A percentile compares a stretch with the other conserved stretches of the same genome.
phyloP scores from a whole-genome alignment of 2,113 vertebrate species.

The Bufo gargarizans region DNA sequence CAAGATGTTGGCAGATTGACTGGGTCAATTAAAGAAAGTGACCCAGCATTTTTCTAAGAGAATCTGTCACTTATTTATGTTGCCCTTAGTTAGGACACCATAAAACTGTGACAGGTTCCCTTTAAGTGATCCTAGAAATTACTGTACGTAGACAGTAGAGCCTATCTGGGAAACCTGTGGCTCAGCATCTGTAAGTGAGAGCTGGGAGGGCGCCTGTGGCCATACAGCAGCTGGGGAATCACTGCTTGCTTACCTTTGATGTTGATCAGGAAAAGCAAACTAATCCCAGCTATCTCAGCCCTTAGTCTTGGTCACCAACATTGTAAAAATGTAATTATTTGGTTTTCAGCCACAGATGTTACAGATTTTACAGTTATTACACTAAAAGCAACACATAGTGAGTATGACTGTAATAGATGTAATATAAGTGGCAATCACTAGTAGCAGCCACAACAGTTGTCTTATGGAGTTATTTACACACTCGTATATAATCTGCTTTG shows the following conservation, averaged over 20 bases:
- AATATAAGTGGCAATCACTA: neutral
- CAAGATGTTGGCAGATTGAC: too few species aligned
- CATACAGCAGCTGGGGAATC: neutral
- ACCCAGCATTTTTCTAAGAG: too few species aligned
- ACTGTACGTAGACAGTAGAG: neutral
- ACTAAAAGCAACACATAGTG: neutral
- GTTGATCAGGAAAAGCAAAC: slow-evolving; percentile 7
- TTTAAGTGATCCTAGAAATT: too few species aligned
- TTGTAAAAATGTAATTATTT: neutral
- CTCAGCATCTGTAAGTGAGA: neutral
- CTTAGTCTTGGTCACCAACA: neutral
- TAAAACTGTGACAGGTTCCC: too few species aligned
- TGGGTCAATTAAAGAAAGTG: too few species aligned
- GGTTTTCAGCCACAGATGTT: neutral
- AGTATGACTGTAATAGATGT: neutral
- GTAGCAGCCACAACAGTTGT: too few species aligned
- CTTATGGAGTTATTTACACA: neutral
- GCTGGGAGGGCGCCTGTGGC: neutral
- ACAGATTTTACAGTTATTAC: neutral
- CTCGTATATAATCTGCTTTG: neutral
- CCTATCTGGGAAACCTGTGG: neutral
- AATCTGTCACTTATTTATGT: too few species aligned
- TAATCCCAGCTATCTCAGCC: neutral
- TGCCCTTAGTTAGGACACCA: too few species aligned
- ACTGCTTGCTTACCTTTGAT: slow-evolving; percentile 6